These are phyloP conservation scores for Macquaria ambigua DNA, from an alignment of 2,113 vertebrate genomes.

Conservation along the genomic window DNA sequence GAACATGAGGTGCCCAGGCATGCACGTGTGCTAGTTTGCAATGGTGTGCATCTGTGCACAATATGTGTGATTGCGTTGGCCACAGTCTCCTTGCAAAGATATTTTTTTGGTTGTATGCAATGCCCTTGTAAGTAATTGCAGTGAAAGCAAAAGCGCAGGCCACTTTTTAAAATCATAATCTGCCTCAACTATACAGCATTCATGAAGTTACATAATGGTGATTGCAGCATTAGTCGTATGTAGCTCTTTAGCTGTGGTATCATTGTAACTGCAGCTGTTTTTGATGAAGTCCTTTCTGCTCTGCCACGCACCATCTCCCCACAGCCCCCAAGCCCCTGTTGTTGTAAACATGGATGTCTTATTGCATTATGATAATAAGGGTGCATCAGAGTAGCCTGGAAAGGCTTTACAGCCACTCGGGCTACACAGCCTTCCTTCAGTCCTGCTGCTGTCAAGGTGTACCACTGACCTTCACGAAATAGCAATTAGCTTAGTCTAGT, in stretches of 20 bases:
- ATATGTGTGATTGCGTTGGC: conserved; percentile 15
- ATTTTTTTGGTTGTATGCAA: conserved; percentile 23
- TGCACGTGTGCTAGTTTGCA: conserved; percentile 21
- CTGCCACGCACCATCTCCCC: conserved; percentile 41
- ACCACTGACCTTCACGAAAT: conserved; percentile 31
- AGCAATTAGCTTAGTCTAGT: conserved; percentile 19
- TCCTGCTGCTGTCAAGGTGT: conserved; percentile 38
- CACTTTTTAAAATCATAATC: not conserved
- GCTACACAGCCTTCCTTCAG: conserved; percentile 32
- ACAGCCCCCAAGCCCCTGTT: conserved; percentile 49
- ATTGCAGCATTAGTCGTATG: conserved; percentile 22
- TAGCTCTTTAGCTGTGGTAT: conserved; percentile 25
- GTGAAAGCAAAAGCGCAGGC: conserved; percentile 25
- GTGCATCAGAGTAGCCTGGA: conserved; percentile 38
- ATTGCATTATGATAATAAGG: conserved; percentile 68
- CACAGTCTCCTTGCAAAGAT: not conserved
- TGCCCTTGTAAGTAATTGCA: conserved; percentile 22
- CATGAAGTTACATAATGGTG: conserved; percentile 16
- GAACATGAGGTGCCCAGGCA: conserved; percentile 14
- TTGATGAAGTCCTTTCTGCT: conserved; percentile 59
- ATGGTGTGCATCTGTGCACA: conserved; percentile 23
- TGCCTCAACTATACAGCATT: conserved; percentile 16
- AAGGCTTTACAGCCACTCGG: conserved; percentile 35
- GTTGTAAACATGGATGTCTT: conserved; percentile 69
- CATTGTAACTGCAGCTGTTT: conserved; percentile 46